Evolutionary conservation across 2,888 invertebrate genomes (phyloP).

Genomic region (Caenorhabditis macrosperma): DNA sequence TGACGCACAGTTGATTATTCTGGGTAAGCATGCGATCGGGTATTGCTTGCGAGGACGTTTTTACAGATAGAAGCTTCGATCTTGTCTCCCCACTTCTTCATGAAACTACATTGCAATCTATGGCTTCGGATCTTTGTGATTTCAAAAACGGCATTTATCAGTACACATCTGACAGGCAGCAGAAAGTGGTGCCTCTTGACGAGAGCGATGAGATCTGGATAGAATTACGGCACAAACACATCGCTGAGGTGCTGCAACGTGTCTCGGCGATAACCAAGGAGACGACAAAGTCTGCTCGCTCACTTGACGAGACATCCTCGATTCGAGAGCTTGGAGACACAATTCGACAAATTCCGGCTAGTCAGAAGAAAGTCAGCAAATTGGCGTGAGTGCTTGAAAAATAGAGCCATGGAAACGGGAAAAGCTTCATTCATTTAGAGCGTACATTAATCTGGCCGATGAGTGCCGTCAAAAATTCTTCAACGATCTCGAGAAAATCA

Average conservation of each 20-base stretch:
- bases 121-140: conserved; percentile 21
- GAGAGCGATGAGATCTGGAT: conserved; percentile 28
- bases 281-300: neutral
- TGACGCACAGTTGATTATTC: conserved; percentile 36
- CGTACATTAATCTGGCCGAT: conserved; percentile 25
- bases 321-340: conserved; percentile 11
- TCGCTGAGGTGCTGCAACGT: conserved; percentile 21
- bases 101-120: conserved; percentile 37
- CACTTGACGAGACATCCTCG: neutral
- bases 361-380: conserved; percentile 16
- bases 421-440: no score
- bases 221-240: conserved; percentile 40
- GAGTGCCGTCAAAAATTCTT: conserved; percentile 17
- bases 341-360: conserved; percentile 19
- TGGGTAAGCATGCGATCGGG: conserved; percentile 9
- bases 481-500: conserved; percentile 16
- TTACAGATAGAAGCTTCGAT: conserved; percentile 50
- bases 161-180: neutral
- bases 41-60: neutral
- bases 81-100: conserved; percentile 43
- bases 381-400: neutral
- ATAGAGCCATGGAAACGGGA: no score
- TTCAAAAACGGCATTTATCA: conserved; percentile 23
- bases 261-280: conserved; percentile 16
- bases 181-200: conserved; percentile 21